phyloP scores from a whole-genome alignment of 1,140 invertebrate species.

The Achatina immaculata region DNA sequence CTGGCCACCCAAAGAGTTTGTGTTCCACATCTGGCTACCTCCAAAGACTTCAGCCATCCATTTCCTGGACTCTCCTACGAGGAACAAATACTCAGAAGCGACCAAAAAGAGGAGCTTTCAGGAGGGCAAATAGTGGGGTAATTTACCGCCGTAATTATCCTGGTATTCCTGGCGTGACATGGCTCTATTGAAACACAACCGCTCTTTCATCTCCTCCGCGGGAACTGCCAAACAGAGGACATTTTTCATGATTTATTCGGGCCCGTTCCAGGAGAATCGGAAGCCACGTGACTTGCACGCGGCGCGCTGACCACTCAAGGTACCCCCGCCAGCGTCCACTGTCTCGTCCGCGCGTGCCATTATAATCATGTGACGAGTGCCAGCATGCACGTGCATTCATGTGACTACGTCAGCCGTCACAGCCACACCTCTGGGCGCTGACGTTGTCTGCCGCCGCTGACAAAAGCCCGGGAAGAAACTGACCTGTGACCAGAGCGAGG shows the following conservation, averaged over 20 bases:
- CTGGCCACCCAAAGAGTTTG: too few relatives aligned
- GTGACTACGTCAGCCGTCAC: conserved; percentile 5
- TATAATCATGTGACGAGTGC: conserved; percentile 5
- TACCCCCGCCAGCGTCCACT: not conserved
- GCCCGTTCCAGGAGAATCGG: not conserved
- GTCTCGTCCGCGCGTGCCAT: not conserved
- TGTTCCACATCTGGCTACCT: too few relatives aligned
- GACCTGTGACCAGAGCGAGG: not conserved
- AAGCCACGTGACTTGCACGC: not conserved
- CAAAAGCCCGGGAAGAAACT: not conserved
- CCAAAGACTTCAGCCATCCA: too few relatives aligned
- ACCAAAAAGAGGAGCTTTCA: too few relatives aligned
- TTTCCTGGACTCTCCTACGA: too few relatives aligned
- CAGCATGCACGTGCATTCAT: conserved; percentile 5
- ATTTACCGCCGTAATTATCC: conserved; percentile 1
- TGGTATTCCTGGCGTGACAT: not conserved
- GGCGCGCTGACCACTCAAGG: not conserved
- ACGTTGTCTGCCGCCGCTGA: not conserved
- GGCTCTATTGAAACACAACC: not conserved
- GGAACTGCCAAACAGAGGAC: conserved; percentile 6
- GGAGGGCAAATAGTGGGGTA: not conserved
- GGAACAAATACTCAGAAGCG: too few relatives aligned
- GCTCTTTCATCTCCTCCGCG: not conserved
- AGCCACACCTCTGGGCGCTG: not conserved
- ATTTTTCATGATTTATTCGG: not conserved